These are phyloP conservation scores for Palythoa heliodiscus DNA, from an alignment of 92 coral and sea anemone genomes.

Conservation along the genomic window DNA sequence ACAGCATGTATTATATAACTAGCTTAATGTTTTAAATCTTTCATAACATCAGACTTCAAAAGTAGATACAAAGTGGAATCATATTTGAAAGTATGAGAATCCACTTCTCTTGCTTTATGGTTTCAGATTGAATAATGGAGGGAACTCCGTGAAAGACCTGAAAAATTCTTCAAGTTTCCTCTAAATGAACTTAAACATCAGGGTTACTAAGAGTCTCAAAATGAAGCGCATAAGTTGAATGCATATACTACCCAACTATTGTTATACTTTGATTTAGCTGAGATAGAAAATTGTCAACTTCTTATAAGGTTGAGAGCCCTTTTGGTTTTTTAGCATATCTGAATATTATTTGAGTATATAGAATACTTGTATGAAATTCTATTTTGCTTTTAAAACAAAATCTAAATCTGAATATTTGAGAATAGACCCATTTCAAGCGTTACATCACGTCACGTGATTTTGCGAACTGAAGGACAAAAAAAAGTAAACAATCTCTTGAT, in stretches of 20 bases:
- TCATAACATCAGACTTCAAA: neutral
- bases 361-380: neutral
- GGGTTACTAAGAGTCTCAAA: slow-evolving; percentile 55
- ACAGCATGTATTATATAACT: neutral
- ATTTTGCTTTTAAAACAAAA: neutral
- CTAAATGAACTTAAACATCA: slow-evolving; percentile 56
- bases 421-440: too few species aligned
- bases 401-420: neutral
- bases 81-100: neutral
- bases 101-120: slow-evolving; percentile 2
- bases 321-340: neutral
- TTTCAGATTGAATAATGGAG: slow-evolving; percentile 64
- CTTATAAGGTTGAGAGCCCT: neutral
- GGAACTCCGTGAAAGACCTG: slow-evolving; percentile 60
- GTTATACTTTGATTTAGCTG: neutral
- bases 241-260: slow-evolving; percentile 13
- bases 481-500: too few species aligned
- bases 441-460: too few species aligned
- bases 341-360: slow-evolving; percentile 3
- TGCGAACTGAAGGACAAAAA: too few species aligned
- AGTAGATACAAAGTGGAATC: neutral
- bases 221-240: slow-evolving; percentile 55
- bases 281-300: neutral
- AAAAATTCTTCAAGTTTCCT: slow-evolving; percentile 59
- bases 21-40: neutral